Conservation (phyloP, 1,140 invertebrate genomes). For the Drosophila repleta region DNA sequence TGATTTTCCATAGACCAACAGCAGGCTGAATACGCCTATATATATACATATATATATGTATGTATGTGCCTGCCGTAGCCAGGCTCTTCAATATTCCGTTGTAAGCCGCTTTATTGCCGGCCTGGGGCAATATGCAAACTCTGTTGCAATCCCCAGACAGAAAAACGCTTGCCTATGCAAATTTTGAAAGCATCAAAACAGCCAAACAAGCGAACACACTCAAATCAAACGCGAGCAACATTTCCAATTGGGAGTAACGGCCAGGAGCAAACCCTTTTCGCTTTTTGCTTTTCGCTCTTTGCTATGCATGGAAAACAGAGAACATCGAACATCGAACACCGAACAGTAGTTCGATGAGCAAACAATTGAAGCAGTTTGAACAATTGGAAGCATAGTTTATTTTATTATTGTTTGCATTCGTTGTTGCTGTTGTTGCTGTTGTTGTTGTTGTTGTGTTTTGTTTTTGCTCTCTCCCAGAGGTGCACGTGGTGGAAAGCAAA, state of each 20-base stretch:
- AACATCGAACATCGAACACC: neutral
- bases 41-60: neutral
- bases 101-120: conserved; percentile 28
- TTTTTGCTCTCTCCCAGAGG: neutral
- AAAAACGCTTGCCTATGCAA: conserved; percentile 71
- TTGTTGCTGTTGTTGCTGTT: neutral
- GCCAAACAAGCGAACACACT: conserved; percentile 28
- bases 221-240: conserved; percentile 7
- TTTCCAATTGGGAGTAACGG: neutral
- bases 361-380: conserved; percentile 34
- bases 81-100: conserved; percentile 7
- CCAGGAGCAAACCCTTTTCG: conserved; percentile 2
- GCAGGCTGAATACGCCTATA: neutral
- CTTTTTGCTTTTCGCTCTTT: neutral
- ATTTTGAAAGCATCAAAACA: conserved; percentile 41
- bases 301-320: conserved; percentile 16
- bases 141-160: conserved; percentile 49
- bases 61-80: neutral
- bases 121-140: conserved; percentile 64
- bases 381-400: conserved; percentile 54
- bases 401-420: conserved; percentile 11
- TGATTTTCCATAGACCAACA: conserved; percentile 9
- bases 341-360: conserved; percentile 22
- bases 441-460: neutral
- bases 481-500: conserved; percentile 30